Conservation (phyloP, 2,113 vertebrate species). For the Lipophrys pholis region DNA sequence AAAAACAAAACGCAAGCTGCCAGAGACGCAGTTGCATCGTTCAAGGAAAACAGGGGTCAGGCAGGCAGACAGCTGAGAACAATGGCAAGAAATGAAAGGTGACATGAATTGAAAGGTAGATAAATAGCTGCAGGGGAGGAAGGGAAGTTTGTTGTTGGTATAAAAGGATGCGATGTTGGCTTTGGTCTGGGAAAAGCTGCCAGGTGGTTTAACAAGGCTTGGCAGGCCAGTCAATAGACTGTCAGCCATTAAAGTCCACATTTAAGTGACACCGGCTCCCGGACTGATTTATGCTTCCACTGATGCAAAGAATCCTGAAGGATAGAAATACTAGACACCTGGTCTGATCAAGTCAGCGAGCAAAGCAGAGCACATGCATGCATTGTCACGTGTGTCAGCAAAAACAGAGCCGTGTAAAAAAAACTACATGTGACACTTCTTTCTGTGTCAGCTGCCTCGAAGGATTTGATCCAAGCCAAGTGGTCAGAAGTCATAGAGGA, state of each 20-base stretch:
- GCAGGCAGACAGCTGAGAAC: constrained; percentile 71
- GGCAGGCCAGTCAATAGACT: constrained; percentile 70
- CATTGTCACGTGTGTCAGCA: not conserved
- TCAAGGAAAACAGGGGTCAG: constrained; percentile 65
- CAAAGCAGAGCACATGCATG: constrained; percentile 7
- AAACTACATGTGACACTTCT: constrained; percentile 9
- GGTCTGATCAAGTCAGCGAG: constrained; percentile 15
- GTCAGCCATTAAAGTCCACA: constrained; percentile 60
- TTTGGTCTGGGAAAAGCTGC: constrained; percentile 64
- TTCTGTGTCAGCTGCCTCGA: constrained; percentile 27
- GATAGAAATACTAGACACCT: constrained; percentile 22
- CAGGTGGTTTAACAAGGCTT: constrained; percentile 60
- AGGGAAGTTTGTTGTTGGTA: constrained; percentile 70
- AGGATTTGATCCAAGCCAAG: constrained; percentile 16
- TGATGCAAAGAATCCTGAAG: constrained; percentile 25
- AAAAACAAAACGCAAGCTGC: constrained; percentile 29
- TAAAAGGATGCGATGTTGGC: constrained; percentile 61
- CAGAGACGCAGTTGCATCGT: constrained; percentile 73
- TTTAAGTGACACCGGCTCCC: constrained; percentile 45
- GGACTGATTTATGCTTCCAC: constrained; percentile 39
- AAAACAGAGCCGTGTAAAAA: not conserved
- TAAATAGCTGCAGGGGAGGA: constrained; percentile 78
- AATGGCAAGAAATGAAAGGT: constrained; percentile 76
- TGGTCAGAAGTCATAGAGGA: constrained; percentile 27
- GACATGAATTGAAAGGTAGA: constrained; percentile 77